Base-by-base conservation (phyloP, 2,113 vertebrate species). In the Haemorhous mexicanus region DNA sequence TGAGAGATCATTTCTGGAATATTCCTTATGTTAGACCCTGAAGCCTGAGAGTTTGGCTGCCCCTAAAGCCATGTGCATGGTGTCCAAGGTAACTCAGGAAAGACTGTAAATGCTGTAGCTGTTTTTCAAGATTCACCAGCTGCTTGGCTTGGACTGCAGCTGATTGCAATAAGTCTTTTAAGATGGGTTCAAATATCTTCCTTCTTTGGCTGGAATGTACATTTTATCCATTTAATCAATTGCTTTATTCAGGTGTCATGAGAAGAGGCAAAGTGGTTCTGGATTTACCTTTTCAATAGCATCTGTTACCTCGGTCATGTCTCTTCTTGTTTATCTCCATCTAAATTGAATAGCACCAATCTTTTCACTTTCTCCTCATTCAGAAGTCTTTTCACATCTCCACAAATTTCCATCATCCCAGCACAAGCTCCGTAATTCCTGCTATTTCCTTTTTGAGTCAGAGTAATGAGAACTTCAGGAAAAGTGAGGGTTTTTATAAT, bases 251-350 rank as follows among this genome's bases (percentile, higher is more conserved):
- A 46, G 44, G 32, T 73, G n/a, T 62, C 77, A 72, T 16, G 35
- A 89, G 41, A 76, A 79, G 64, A 95, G 52, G 56, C 12, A 84
- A 91, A 95, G 49, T 39, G 41, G 49, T 69, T 76, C 70, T 94
- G 81, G 81, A 79, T 95, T 96, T 91, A 84, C 62, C 37, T 72
- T 68, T 62, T 82, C 74, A 85, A 56, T n/a, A 93, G 32, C n/a
- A 72, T 75, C 61, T 69, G n/a, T 82, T 93, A 79, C 37, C 55
- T 80, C 16, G 5, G 44, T 46, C 77, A 72, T 13, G 81, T 94
- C 84, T 52, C 18, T 79, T 94, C 87, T 94, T 89, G 58, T 96
- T 96, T 94, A 62, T 82, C 62, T 92, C 92, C 66, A 49, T 61
- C 84, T 94, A 73, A 95, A 94, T 72, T 84, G 85, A 93, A 89